Conservation (phyloP, 1,140 invertebrate species). For the Nixonia krombeini region DNA sequence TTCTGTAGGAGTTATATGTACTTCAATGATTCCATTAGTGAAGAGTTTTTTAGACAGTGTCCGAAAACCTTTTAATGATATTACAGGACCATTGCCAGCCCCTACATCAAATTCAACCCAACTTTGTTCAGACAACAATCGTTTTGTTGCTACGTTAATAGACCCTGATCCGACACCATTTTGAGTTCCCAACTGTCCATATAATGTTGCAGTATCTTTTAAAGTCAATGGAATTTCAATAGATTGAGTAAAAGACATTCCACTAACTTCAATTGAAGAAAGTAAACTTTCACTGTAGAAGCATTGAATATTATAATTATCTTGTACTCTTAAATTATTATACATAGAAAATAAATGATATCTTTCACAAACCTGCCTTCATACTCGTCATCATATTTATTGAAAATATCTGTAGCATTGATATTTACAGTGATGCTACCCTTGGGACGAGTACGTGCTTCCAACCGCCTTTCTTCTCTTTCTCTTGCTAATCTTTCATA, state of each 20-base stretch:
- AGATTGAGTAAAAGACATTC: slow-evolving; percentile 92
- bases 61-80: slow-evolving; percentile 82
- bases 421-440: slow-evolving; percentile 89
- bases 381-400: slow-evolving; percentile 82
- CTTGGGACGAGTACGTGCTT: slow-evolving; percentile 91
- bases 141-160: slow-evolving; percentile 81
- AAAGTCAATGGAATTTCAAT: slow-evolving; percentile 92
- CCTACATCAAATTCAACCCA: slow-evolving; percentile 88
- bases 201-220: slow-evolving; percentile 85
- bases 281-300: slow-evolving; percentile 74
- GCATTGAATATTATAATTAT: slow-evolving; percentile 22
- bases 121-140: slow-evolving; percentile 84
- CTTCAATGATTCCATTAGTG: slow-evolving; percentile 78
- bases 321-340: no score
- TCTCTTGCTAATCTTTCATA: slow-evolving; percentile 88
- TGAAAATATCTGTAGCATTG: slow-evolving; percentile 95
- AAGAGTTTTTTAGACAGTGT: slow-evolving; percentile 80
- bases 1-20: slow-evolving; percentile 81
- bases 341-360: no score
- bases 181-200: slow-evolving; percentile 85
- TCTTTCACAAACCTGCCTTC: slow-evolving; percentile 55
- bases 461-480: slow-evolving; percentile 85
- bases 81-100: slow-evolving; percentile 83
- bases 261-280: slow-evolving; percentile 88
- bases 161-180: slow-evolving; percentile 88